phyloP scores from a whole-genome alignment of 2,888 invertebrate genomes.

The Tuta absoluta region DNA sequence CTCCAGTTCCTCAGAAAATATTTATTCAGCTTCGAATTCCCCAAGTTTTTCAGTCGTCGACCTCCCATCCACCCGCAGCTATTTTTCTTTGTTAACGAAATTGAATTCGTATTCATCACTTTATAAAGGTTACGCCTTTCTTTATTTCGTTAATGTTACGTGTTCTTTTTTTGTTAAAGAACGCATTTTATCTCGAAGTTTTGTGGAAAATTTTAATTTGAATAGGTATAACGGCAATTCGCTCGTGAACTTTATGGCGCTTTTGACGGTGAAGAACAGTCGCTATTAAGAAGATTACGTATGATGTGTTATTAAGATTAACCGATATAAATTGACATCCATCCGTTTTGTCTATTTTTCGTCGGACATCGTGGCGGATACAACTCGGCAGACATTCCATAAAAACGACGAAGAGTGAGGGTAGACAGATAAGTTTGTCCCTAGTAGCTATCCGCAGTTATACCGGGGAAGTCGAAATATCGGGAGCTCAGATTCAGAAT shows the following conservation, averaged over 20 bases:
- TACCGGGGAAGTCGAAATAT: too few relatives aligned
- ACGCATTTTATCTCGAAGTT: conserved; percentile 12
- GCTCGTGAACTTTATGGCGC: conserved; percentile 1
- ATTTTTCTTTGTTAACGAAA: conserved; percentile 37
- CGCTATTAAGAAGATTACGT: background rate
- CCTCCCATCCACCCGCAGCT: conserved; percentile 28
- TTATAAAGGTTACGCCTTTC: conserved; percentile 34
- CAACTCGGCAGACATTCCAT: too few relatives aligned
- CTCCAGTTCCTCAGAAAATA: conserved; percentile 22
- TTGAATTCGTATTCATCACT: conserved; percentile 38
- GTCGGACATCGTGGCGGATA: too few relatives aligned
- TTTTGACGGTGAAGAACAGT: background rate
- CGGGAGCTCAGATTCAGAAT: too few relatives aligned
- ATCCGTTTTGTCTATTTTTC: too few relatives aligned
- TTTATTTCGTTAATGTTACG: conserved; percentile 34
- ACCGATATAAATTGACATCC: too few relatives aligned
- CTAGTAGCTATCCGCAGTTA: too few relatives aligned
- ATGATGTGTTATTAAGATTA: background rate
- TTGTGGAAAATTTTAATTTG: conserved; percentile 19
- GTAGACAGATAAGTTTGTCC: too few relatives aligned
- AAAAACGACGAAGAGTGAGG: too few relatives aligned
- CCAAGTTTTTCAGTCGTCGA: conserved; percentile 27
- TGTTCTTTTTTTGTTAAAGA: conserved; percentile 24
- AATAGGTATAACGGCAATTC: conserved; percentile 18
- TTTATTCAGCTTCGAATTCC: conserved; percentile 29